These are phyloP conservation scores for Elgaria multicarinata DNA, from an alignment of 2,113 vertebrate genomes.

Conservation along the genomic window DNA sequence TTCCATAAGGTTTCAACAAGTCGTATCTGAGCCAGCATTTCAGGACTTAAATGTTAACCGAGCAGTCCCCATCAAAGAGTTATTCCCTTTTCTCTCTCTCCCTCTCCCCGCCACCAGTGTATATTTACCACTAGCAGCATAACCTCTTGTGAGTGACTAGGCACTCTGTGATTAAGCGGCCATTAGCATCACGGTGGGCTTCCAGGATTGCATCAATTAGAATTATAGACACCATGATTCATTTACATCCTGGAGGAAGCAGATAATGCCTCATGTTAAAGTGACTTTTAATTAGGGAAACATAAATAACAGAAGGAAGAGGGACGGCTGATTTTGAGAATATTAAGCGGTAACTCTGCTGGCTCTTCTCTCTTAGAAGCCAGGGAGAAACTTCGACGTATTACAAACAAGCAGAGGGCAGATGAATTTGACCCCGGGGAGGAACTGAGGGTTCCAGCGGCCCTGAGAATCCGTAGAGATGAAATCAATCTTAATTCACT, in stretches of 20 bases:
- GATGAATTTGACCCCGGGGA: background rate
- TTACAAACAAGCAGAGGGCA: background rate
- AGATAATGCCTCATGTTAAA: slow-evolving; percentile 23
- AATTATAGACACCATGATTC: slow-evolving; percentile 13
- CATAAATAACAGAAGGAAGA: background rate
- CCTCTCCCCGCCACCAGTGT: too few species aligned
- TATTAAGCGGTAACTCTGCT: background rate
- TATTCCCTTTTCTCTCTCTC: background rate
- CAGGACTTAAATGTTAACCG: background rate
- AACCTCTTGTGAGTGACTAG: background rate
- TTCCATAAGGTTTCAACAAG: background rate
- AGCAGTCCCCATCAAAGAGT: background rate
- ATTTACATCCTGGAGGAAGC: slow-evolving; percentile 31
- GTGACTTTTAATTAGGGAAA: slow-evolving; percentile 36
- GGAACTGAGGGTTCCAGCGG: background rate
- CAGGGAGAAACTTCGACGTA: background rate
- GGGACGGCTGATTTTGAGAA: slow-evolving; percentile 6
- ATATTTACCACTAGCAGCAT: background rate
- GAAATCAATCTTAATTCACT: background rate
- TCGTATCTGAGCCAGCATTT: background rate
- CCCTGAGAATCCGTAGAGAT: background rate
- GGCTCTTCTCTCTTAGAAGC: background rate
- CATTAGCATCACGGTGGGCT: slow-evolving; percentile 10
- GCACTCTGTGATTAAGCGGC: slow-evolving; percentile 19
- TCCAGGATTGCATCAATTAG: slow-evolving; percentile 6